Conservation (phyloP, 1,140 invertebrate genomes). For the Conus betulinus region DNA sequence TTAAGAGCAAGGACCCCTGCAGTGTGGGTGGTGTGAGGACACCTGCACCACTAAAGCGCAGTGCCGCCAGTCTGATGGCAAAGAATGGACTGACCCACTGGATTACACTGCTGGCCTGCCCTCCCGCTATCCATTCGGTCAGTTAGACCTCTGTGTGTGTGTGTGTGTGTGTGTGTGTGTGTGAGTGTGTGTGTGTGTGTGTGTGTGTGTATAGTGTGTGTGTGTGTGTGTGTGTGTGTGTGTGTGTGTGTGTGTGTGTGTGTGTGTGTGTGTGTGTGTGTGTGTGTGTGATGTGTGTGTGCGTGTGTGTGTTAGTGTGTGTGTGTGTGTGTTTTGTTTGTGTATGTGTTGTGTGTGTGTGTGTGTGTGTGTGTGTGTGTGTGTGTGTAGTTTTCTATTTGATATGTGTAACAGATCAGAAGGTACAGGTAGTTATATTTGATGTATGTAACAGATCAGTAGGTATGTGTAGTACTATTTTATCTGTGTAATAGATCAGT, state of each 20-base stretch:
- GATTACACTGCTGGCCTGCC: slow-evolving; percentile 46
- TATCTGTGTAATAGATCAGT: too few species aligned
- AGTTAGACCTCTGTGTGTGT: background rate
- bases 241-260: too few species aligned
- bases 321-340: too few species aligned
- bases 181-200: background rate
- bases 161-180: background rate
- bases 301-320: too few species aligned
- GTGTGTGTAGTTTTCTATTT: too few species aligned
- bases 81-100: background rate
- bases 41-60: slow-evolving; percentile 52
- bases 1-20: slow-evolving; percentile 64
- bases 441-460: too few species aligned
- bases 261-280: background rate
- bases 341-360: too few species aligned
- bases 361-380: too few species aligned
- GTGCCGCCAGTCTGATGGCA: slow-evolving; percentile 27
- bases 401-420: too few species aligned
- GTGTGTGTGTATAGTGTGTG: background rate
- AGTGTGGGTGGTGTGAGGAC: slow-evolving; percentile 71
- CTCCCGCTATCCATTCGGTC: slow-evolving; percentile 53
- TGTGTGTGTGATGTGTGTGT: background rate
- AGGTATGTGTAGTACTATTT: too few species aligned
- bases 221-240: too few species aligned
- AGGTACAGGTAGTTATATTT: too few species aligned